These are phyloP conservation scores for Cochlearius cochlearius DNA, from an alignment of 2,113 vertebrate genomes.

Conservation along the genomic window DNA sequence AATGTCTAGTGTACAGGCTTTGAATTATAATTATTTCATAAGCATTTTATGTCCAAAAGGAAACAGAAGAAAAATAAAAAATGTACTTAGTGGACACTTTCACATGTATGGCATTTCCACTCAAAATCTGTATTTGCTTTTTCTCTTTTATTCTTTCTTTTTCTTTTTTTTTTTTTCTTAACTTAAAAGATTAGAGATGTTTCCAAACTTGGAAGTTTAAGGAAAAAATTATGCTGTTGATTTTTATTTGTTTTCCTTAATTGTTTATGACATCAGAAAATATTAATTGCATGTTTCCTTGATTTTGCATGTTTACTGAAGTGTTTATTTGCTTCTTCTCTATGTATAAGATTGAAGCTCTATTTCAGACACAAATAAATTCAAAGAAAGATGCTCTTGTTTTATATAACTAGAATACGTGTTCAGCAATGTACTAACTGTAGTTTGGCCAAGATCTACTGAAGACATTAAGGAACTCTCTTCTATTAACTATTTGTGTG, in stretches of 20 bases:
- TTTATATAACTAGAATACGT: not conserved
- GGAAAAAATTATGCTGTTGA: not conserved
- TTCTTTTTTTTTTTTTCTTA: not conserved
- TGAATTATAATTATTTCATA: not conserved
- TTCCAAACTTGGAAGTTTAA: not conserved
- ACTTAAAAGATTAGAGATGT: not conserved
- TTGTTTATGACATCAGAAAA: not conserved
- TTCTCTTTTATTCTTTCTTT: not conserved
- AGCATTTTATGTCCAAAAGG: not conserved
- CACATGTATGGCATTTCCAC: not conserved
- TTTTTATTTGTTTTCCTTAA: not conserved
- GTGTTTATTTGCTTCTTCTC: not conserved
- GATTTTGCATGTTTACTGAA: not conserved
- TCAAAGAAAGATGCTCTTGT: not conserved
- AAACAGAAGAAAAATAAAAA: not conserved
- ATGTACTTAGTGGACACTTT: not conserved
- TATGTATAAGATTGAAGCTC: not conserved
- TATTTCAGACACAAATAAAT: not conserved
- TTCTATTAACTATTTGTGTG: not conserved
- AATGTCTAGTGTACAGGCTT: not conserved
- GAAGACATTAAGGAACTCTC: not conserved
- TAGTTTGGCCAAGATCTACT: not conserved
- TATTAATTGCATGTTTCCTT: not conserved
- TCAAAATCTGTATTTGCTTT: not conserved
- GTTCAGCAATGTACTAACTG: not conserved